Percentiles rank a stretch among this genome's conserved stretches.
These are phyloP conservation scores for Sardinella longiceps DNA, from an alignment of 2,797 vertebrate genomes.

Conservation along the genomic window DNA sequence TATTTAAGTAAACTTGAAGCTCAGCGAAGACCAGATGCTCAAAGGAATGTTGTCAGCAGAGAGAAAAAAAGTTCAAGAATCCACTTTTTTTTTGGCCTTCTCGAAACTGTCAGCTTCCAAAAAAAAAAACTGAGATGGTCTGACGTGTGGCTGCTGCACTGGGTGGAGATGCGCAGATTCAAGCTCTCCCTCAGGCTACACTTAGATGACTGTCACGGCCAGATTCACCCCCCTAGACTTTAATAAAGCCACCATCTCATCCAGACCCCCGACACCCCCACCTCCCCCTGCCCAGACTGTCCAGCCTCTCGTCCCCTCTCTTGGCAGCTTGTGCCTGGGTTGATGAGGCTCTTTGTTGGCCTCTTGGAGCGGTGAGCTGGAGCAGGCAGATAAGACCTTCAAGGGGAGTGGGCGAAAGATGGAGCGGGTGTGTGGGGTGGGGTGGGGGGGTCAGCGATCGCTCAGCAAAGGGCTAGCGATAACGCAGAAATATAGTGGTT, in stretches of 20 bases:
- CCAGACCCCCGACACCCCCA: no score
- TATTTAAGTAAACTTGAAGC: no score
- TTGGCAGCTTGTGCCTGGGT: conserved; percentile 32
- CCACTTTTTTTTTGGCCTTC: not conserved
- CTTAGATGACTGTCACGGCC: conserved; percentile 1
- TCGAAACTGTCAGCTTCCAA: not conserved
- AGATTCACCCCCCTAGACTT: conserved; percentile 35
- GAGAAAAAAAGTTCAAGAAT: not conserved
- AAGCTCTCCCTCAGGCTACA: not conserved
- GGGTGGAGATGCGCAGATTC: not conserved
- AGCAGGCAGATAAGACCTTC: conserved; percentile 46
- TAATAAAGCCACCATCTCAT: conserved; percentile 36
- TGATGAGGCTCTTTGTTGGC: conserved; percentile 55
- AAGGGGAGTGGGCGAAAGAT: conserved; percentile 9
- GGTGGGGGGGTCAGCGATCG: conserved; percentile 46
- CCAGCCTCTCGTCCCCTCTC: conserved; percentile 37
- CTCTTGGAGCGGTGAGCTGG: conserved; percentile 51
- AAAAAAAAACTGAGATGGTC: not conserved
- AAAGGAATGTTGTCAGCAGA: not conserved
- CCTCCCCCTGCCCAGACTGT: conserved; percentile 15
- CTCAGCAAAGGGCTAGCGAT: conserved; percentile 51
- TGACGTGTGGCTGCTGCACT: not conserved
- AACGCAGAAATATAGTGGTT: conserved; percentile 35
- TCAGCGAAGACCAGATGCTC: not conserved
- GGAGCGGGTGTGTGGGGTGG: not conserved